These are phyloP conservation scores for Papilio demoleus DNA, from an alignment of 2,888 invertebrate species.

Conservation along the genomic window DNA sequence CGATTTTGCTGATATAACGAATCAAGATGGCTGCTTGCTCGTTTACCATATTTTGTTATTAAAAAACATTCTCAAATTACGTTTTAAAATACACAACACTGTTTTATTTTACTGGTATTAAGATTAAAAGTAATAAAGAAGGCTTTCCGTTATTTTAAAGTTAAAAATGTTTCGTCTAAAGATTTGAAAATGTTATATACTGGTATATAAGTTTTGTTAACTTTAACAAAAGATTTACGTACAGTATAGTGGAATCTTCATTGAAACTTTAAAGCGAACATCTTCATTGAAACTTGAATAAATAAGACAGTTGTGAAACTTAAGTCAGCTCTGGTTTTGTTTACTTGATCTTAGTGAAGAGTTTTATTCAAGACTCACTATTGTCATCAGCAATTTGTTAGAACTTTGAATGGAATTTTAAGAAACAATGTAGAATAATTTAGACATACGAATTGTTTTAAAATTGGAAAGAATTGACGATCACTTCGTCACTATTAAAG, in stretches of 20 bases:
- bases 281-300: slow-evolving; percentile 30
- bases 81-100: too few species aligned
- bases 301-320: slow-evolving; percentile 3
- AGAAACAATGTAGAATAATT: not conserved
- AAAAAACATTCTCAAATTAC: too few species aligned
- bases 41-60: too few species aligned
- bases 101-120: too few species aligned
- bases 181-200: slow-evolving; percentile 6
- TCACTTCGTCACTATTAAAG: too few species aligned
- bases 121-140: too few species aligned
- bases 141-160: not conserved
- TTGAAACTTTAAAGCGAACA: slow-evolving; percentile 9
- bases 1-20: too few species aligned
- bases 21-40: too few species aligned
- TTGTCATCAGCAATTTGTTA: slow-evolving; percentile 35
- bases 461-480: too few species aligned
- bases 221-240: not conserved
- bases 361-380: not conserved
- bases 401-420: not conserved
- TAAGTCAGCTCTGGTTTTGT: slow-evolving; percentile 21
- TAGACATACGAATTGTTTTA: too few species aligned
- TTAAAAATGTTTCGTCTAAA: slow-evolving; percentile 2
- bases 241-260: not conserved
- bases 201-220: not conserved
- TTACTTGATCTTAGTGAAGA: slow-evolving; percentile 21